Conservation (phyloP, 1,140 invertebrate genomes). For the Oryzaephilus surinamensis region DNA sequence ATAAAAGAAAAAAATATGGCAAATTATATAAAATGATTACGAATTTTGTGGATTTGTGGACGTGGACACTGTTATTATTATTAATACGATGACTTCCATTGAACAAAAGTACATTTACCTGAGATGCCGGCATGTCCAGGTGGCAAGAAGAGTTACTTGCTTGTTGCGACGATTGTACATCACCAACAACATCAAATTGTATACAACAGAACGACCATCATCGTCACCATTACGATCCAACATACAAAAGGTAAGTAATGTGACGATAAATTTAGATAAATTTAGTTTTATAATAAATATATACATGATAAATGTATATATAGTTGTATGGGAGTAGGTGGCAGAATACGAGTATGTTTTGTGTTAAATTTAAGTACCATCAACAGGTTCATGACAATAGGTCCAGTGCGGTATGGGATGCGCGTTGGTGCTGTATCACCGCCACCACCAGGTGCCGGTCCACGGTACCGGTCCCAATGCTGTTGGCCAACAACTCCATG, state of each 20-base stretch:
- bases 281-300: no score
- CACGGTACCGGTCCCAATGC: constrained; percentile 32
- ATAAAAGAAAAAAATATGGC: no score
- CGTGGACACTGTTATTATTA: no score
- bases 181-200: no score
- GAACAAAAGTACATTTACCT: no score
- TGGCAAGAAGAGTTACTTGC: constrained; percentile 22
- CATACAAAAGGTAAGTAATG: constrained; percentile 22
- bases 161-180: constrained; percentile 24
- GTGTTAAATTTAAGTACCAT: constrained; percentile 12
- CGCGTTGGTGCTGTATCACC: constrained; percentile 40
- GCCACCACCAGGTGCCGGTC: constrained; percentile 33
- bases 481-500: constrained; percentile 30
- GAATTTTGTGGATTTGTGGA: no score
- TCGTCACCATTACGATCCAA: constrained; percentile 9
- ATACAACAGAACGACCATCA: constrained; percentile 11
- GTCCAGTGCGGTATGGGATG: constrained; percentile 46
- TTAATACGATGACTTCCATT: no score
- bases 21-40: no score
- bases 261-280: no score
- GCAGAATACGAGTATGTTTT: constrained; percentile 1
- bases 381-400: constrained; percentile 45
- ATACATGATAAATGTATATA: no score
- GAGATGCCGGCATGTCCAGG: constrained; percentile 12
- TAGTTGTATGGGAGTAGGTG: not conserved